A percentile compares a stretch with the other conserved stretches of the same genome.
These are phyloP conservation scores for Drosophila greeni DNA, from an alignment of 2,888 invertebrate species.

Conservation along the genomic window DNA sequence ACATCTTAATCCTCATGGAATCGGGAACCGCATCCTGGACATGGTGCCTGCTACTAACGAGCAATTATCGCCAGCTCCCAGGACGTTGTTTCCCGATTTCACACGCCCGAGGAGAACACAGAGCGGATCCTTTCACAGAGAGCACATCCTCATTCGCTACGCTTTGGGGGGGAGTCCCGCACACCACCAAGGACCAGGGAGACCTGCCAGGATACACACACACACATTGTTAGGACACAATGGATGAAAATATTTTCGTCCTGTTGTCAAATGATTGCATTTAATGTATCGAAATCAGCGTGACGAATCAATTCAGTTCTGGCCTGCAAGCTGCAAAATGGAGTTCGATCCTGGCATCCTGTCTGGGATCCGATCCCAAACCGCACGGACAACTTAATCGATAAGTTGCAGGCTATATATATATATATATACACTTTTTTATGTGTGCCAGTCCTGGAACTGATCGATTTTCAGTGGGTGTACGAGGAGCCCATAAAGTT, in stretches of 20 bases:
- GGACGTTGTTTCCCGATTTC: constrained; percentile 48
- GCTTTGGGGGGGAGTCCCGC: constrained; percentile 72
- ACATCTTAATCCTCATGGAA: constrained; percentile 14
- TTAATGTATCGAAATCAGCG: constrained; percentile 79
- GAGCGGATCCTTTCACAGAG: constrained; percentile 26
- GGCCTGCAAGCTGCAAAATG: constrained; percentile 44
- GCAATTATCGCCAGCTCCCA: constrained; percentile 71
- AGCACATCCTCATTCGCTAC: constrained; percentile 66
- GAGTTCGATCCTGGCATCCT: constrained; percentile 54
- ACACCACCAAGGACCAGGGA: constrained; percentile 10
- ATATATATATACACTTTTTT: constrained; percentile 9
- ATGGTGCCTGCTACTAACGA: constrained; percentile 67
- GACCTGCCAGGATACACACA: constrained; percentile 27
- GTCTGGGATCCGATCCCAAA: constrained; percentile 27
- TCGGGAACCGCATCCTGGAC: constrained; percentile 23
- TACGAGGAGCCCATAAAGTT: constrained; percentile 40
- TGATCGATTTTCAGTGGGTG: constrained; percentile 61
- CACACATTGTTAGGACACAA: constrained; percentile 68
- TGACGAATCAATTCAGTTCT: constrained; percentile 77
- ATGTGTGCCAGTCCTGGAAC: constrained; percentile 31
- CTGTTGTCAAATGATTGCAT: constrained; percentile 79
- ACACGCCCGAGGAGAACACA: constrained; percentile 41
- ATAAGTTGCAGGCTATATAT: constrained; percentile 48
- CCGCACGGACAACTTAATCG: constrained; percentile 65
- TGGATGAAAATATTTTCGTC: constrained; percentile 78